Base-by-base conservation (phyloP, 1,140 invertebrate genomes). In the Pachyrhynchus sulphureomaculatus region DNA sequence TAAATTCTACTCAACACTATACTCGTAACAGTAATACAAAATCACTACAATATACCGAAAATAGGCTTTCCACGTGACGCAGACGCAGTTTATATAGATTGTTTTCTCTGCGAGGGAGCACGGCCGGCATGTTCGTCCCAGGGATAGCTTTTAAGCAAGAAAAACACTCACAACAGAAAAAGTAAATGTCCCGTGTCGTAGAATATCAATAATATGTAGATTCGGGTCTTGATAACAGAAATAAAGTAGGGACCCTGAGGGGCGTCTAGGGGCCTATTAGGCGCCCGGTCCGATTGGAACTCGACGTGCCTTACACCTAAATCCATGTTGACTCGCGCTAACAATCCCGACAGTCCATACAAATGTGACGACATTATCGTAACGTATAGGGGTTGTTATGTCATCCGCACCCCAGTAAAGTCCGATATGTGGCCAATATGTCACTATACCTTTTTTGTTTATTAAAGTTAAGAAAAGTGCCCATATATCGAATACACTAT, bases 231-330 rank as follows among this genome's bases (percentile, higher is more conserved):
- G 72, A 74, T 74, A 74, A 74, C 62, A 71, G 68, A 70, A 72
- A 73, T 72, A 71, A 71, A 72, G 71, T 69, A 71, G 67, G 65
- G 62, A 24, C 55, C 48, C 10, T 29, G 59, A 64, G 62, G 52
- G 55, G 48, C 36, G 72, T 64, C 70, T 10, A 13, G 74, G 70
- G 74, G 64, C 62, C 52, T 74, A 75, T 75, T 73, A 73, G 68
- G 54, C 53, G 70, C 62, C 68, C 68, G 67, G 70, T 62, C 52
- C 72, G 72, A 75, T 75, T 75, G 74, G 72, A 71, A 72, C 23
- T 62, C 67, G 71, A 75, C 72, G 74, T 75, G 74, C 72, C 68
- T 68, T 70, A 75, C 74, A 74, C 71, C 71, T 72, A 75, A 75
- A 75, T 75, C 74, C 70, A 65, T 68, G 69, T 73, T 69, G 63